Conservation (phyloP, 2,888 invertebrate species). For the Erynnis tages region DNA sequence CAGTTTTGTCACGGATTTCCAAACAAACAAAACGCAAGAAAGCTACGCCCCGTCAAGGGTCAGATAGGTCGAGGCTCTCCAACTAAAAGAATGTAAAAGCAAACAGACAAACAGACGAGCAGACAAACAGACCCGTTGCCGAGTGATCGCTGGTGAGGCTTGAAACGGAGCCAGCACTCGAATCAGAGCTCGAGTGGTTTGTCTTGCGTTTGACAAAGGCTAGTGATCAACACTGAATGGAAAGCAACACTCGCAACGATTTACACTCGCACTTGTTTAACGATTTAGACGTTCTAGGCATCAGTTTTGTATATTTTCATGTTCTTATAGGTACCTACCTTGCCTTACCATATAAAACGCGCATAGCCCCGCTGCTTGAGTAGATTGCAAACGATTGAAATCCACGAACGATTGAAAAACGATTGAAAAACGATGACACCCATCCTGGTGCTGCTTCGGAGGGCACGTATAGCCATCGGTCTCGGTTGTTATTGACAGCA, state of each 20-base stretch:
- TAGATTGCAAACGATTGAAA: too few relatives aligned
- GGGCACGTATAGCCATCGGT: too few relatives aligned
- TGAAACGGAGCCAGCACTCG: constrained; percentile 46
- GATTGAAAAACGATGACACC: too few relatives aligned
- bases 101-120: constrained; percentile 60
- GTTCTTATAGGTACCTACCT: too few relatives aligned
- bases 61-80: constrained; percentile 39
- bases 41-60: constrained; percentile 35
- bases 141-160: constrained; percentile 33
- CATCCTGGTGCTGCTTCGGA: too few relatives aligned
- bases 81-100: constrained; percentile 59
- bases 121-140: constrained; percentile 39
- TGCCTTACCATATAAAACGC: too few relatives aligned
- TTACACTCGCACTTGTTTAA: constrained; percentile 2
- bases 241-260: constrained; percentile 16
- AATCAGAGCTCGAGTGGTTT: constrained; percentile 46
- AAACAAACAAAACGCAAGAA: constrained; percentile 2
- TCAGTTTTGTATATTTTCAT: neutral
- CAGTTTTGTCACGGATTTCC: neutral
- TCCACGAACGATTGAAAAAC: too few relatives aligned
- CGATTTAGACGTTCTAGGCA: constrained; percentile 2
- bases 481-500: too few relatives aligned
- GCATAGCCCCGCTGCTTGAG: too few relatives aligned
- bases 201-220: constrained; percentile 47
- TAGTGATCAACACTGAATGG: constrained; percentile 26